phyloP scores from a whole-genome alignment of 2,888 invertebrate species.

The Syritta pipiens region DNA sequence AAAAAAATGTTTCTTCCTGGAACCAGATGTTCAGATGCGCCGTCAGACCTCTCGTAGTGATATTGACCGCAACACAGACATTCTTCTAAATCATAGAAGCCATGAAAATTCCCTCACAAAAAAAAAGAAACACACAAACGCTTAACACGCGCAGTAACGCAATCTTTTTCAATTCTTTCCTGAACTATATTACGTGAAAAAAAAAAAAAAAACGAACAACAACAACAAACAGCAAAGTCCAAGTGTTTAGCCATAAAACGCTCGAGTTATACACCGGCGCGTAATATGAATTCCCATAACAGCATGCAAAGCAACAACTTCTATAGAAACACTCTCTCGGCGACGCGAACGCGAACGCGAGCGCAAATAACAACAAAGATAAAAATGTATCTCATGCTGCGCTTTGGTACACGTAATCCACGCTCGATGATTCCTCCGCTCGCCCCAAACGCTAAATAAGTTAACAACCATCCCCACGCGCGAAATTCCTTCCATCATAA shows the following conservation, averaged over 20 bases:
- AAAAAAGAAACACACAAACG: neutral
- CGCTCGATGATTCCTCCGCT: constrained; percentile 18
- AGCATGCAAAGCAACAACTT: constrained; percentile 42
- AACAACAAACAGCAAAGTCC: neutral
- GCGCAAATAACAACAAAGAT: neutral
- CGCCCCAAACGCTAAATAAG: constrained; percentile 19
- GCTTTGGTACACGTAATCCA: constrained; percentile 27
- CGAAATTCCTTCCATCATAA: constrained; percentile 55
- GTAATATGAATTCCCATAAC: constrained; percentile 41
- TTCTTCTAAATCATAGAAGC: neutral
- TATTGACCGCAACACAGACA: neutral
- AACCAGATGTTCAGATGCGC: neutral
- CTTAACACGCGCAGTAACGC: constrained; percentile 1
- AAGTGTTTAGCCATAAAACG: neutral
- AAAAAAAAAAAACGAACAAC: neutral
- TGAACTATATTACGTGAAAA: constrained; percentile 1
- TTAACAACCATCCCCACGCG: constrained; percentile 48
- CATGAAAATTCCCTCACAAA: neutral
- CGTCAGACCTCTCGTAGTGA: neutral
- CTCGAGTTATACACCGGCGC: constrained; percentile 7
- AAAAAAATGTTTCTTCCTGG: too few species aligned
- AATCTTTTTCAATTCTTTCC: neutral
- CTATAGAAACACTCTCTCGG: constrained; percentile 29
- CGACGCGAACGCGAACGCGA: constrained; percentile 23
- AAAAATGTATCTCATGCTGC: constrained; percentile 21